Conservation (phyloP, 2,797 vertebrate genomes). For the Borostomias antarcticus region DNA sequence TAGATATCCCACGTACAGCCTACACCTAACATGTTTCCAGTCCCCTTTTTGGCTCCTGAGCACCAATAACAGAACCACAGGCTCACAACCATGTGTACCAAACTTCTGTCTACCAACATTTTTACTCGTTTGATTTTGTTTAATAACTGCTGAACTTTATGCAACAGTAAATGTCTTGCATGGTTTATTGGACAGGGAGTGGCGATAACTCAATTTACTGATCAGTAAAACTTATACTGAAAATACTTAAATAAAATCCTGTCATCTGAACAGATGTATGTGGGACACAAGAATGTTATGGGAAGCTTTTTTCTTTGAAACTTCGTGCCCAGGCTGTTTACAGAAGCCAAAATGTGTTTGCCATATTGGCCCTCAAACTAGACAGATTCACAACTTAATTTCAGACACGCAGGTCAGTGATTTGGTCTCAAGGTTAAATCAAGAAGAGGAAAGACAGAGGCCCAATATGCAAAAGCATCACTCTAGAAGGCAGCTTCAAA, state of each 20-base stretch:
- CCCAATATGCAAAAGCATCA: not conserved
- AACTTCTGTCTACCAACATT: not conserved
- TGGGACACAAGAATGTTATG: constrained; percentile 82
- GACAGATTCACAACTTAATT: constrained; percentile 57
- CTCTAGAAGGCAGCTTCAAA: not conserved
- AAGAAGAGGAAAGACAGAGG: constrained; percentile 12
- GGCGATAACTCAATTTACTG: too few relatives aligned
- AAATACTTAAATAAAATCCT: constrained; percentile 74
- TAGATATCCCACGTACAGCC: not conserved
- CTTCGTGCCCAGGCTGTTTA: constrained; percentile 74
- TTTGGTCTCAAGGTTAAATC: constrained; percentile 37
- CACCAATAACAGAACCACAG: too few relatives aligned
- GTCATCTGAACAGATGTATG: constrained; percentile 81
- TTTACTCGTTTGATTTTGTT: constrained; percentile 8
- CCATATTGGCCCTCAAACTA: constrained; percentile 78
- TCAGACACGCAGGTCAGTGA: constrained; percentile 41
- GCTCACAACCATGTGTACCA: not conserved
- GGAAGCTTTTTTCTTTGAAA: constrained; percentile 85
- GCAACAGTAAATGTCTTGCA: too few relatives aligned
- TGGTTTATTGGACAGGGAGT: too few relatives aligned
- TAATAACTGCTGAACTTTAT: not conserved
- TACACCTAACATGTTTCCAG: not conserved
- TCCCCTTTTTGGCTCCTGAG: too few relatives aligned
- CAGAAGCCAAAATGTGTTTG: constrained; percentile 85
- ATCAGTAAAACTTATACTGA: constrained; percentile 51